Conservation (phyloP, 2,888 invertebrate species). For the Cremastinae sp. region DNA sequence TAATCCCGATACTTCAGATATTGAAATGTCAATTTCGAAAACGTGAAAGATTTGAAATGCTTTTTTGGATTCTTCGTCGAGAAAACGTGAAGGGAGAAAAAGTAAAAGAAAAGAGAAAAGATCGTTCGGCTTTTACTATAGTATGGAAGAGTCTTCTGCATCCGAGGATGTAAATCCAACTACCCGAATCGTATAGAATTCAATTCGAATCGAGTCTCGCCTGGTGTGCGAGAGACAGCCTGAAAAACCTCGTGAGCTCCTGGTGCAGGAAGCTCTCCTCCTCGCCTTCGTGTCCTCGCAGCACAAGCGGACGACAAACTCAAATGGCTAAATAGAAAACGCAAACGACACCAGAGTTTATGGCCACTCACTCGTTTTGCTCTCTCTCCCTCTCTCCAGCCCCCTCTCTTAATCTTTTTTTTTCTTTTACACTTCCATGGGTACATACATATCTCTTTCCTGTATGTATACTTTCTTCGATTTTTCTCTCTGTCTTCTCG, state of each 20-base stretch:
- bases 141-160: conserved; percentile 33
- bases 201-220: conserved; percentile 70
- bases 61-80: conserved; percentile 37
- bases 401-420: conserved; percentile 59
- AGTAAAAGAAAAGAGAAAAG: conserved; percentile 5
- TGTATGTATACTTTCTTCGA: neutral
- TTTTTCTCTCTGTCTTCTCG: conserved; percentile 14
- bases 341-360: conserved; percentile 77
- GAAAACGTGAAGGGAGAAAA: conserved; percentile 20
- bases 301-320: conserved; percentile 66
- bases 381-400: conserved; percentile 59
- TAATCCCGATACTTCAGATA: no score
- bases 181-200: conserved; percentile 71
- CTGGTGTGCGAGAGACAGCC: conserved; percentile 62
- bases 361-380: conserved; percentile 71
- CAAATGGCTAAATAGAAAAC: conserved; percentile 78
- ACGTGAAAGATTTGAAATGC: conserved; percentile 34
- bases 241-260: conserved; percentile 45
- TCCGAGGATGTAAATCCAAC: conserved; percentile 69
- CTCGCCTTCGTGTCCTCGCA: conserved; percentile 17
- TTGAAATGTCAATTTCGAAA: conserved; percentile 1
- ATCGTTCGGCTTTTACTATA: conserved; percentile 40
- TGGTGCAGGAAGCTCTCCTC: conserved; percentile 19
- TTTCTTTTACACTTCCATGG: conserved; percentile 57
- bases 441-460: conserved; percentile 10